Conservation (phyloP, 2,113 vertebrate species). For the Syrrhaptes paradoxus region DNA sequence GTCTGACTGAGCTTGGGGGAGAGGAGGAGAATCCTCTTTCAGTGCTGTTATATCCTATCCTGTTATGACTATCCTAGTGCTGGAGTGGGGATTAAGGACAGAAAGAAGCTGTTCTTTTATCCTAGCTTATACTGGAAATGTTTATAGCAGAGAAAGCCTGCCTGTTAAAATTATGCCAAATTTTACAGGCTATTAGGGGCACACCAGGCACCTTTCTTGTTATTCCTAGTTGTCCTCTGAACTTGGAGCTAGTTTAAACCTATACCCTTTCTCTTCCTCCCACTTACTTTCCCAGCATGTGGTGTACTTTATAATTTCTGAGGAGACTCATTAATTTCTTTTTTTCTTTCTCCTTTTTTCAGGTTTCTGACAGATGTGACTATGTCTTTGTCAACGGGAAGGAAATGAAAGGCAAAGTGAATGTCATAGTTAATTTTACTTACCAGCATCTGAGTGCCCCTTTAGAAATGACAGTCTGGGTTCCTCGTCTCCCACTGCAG, state of each 20-base stretch:
- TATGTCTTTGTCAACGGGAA: constrained; percentile 94
- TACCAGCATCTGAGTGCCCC: constrained; percentile 90
- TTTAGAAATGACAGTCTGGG: constrained; percentile 90
- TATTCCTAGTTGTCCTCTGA: neutral
- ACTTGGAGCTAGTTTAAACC: neutral
- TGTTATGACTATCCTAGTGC: neutral
- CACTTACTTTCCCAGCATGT: neutral
- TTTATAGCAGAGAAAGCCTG: neutral
- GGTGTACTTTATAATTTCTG: neutral
- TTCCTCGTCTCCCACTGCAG: constrained; percentile 89
- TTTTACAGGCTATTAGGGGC: neutral
- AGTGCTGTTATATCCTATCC: neutral
- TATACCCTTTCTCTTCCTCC: neutral
- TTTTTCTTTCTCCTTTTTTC: neutral
- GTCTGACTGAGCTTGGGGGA: neutral
- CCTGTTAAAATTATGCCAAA: neutral
- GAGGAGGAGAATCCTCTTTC: neutral
- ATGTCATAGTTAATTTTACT: constrained; percentile 87
- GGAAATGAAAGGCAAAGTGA: constrained; percentile 89
- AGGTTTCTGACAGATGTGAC: constrained; percentile 95
- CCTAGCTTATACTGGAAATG: neutral
- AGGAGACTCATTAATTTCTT: neutral
- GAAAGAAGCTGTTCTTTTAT: neutral
- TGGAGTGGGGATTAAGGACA: neutral
- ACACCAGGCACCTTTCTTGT: neutral